phyloP scores from a whole-genome alignment of 2,888 invertebrate species.

The Dynastes tityus region DNA sequence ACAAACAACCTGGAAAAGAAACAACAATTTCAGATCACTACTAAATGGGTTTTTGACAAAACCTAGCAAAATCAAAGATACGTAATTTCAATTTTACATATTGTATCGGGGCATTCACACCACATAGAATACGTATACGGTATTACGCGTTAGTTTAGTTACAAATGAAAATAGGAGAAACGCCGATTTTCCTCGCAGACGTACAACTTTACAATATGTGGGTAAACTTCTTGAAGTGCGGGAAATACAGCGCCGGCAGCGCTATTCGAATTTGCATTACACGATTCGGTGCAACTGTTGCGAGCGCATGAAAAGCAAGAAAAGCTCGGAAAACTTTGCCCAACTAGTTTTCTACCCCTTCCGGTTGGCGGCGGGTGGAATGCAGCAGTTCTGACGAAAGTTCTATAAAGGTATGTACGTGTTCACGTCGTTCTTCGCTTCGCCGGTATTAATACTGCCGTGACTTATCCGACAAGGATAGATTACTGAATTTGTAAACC shows the following conservation, averaged over 20 bases:
- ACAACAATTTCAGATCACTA: too few species aligned
- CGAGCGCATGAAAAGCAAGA: slow-evolving; percentile 18
- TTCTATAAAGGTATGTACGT: slow-evolving; percentile 11
- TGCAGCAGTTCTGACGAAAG: slow-evolving; percentile 11
- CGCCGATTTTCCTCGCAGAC: slow-evolving; percentile 17
- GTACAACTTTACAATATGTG: slow-evolving; percentile 30
- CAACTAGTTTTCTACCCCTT: neutral
- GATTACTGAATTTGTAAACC: slow-evolving; percentile 18
- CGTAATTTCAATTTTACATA: too few species aligned
- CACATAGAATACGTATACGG: neutral
- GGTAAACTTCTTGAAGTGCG: slow-evolving; percentile 21
- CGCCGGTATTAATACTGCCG: slow-evolving; percentile 8
- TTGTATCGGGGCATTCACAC: too few species aligned
- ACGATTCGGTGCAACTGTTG: slow-evolving; percentile 32
- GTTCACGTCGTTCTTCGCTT: slow-evolving; percentile 6
- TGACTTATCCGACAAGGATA: slow-evolving; percentile 30
- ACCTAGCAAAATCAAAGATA: too few species aligned
- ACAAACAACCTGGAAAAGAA: too few species aligned
- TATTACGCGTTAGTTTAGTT: slow-evolving; percentile 2
- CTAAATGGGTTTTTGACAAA: too few species aligned
- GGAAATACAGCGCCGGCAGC: neutral
- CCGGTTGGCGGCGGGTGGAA: neutral
- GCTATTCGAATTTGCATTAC: slow-evolving; percentile 31
- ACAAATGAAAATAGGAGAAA: slow-evolving; percentile 15
- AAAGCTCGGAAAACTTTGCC: slow-evolving; percentile 17